Percentiles rank a stretch among this genome's conserved stretches.
Evolutionary conservation across 2,113 vertebrate genomes (phyloP).

Genomic region (Chloropsis cyanopogon): DNA sequence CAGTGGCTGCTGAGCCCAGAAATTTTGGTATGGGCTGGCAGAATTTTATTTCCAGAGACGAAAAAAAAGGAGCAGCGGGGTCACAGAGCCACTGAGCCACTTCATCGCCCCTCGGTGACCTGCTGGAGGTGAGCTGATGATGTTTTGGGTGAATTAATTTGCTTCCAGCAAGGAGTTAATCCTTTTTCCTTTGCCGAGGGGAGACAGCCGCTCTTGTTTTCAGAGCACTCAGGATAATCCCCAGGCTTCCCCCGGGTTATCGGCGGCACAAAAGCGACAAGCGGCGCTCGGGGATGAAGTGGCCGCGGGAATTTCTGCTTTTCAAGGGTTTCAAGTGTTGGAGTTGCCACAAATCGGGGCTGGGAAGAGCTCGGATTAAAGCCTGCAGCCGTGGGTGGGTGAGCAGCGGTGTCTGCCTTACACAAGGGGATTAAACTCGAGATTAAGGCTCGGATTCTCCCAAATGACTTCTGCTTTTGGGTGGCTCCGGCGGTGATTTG

Average conservation of each 20-base stretch:
- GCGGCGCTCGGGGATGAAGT: background rate
- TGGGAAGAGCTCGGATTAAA: background rate
- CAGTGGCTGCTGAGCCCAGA: background rate
- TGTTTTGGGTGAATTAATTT: background rate
- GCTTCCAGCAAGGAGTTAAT: background rate
- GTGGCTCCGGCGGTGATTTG: background rate
- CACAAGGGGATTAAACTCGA: background rate
- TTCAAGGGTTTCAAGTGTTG: background rate
- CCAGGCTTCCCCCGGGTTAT: background rate
- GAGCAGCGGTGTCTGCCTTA: background rate
- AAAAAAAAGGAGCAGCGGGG: background rate
- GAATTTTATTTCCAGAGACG: background rate
- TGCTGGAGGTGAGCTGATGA: background rate
- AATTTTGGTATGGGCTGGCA: fast-evolving
- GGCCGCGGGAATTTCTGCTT: background rate
- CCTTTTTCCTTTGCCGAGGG: background rate
- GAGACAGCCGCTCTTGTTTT: background rate
- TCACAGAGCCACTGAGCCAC: background rate
- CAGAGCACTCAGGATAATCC: conserved; percentile 7
- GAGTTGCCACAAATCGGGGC: background rate
- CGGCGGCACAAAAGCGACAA: background rate
- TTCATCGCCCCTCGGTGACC: background rate
- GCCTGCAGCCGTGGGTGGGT: background rate
- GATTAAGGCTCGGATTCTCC: background rate
- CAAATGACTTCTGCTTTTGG: background rate